Evolutionary conservation across 2,888 invertebrate genomes (phyloP).

Genomic region (Dichetophora obliterata): DNA sequence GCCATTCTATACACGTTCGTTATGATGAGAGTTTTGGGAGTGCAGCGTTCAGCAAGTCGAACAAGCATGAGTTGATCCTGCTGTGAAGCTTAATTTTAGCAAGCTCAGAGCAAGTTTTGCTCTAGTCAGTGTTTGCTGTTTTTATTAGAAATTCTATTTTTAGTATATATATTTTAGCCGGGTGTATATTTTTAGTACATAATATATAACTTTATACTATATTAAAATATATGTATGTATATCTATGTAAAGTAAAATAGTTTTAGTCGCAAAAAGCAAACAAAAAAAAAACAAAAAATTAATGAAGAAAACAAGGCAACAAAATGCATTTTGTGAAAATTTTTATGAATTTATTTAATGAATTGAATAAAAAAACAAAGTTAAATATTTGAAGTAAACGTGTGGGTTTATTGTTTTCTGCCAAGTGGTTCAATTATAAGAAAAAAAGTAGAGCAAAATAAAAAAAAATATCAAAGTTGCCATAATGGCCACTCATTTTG

Average conservation of each 20-base stretch:
- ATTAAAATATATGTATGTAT: slow-evolving; percentile 28
- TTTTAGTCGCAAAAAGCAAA: slow-evolving; percentile 25
- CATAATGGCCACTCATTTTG: no score
- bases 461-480: no score
- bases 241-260: slow-evolving; percentile 35
- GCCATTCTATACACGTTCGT: background rate
- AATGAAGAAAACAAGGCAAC: slow-evolving; percentile 39
- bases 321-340: slow-evolving; percentile 38
- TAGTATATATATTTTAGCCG: slow-evolving; percentile 42
- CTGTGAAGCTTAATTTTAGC: slow-evolving; percentile 9
- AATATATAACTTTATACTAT: slow-evolving; percentile 8
- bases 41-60: background rate
- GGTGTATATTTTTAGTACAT: slow-evolving; percentile 33
- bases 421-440: background rate
- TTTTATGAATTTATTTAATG: slow-evolving; percentile 47
- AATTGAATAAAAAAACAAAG: slow-evolving; percentile 37
- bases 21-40: no score
- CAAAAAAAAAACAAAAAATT: background rate
- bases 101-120: slow-evolving; percentile 23
- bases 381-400: slow-evolving; percentile 46
- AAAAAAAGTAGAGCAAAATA: background rate
- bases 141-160: slow-evolving; percentile 42
- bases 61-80: background rate
- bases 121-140: slow-evolving; percentile 32
- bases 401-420: slow-evolving; percentile 9